Evolutionary conservation across 2,797 vertebrate genomes (phyloP).

Genomic region (Trichosurus vulpecula): DNA sequence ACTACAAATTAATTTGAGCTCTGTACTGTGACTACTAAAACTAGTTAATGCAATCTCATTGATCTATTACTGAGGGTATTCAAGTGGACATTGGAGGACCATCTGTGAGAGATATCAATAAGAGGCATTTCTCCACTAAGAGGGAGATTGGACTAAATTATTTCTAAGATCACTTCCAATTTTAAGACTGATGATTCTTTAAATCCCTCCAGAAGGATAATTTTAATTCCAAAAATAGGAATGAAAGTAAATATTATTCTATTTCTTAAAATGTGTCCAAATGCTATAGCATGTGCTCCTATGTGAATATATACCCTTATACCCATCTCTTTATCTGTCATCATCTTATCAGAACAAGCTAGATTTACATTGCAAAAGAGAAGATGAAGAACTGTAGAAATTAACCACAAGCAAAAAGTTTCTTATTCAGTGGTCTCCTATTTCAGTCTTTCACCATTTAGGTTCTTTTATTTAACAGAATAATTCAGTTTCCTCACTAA

Average conservation of each 20-base stretch:
- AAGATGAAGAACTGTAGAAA: conserved; percentile 18
- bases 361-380: background rate
- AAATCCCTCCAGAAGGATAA: background rate
- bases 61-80: background rate
- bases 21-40: background rate
- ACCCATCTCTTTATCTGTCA: background rate
- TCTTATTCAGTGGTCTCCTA: background rate
- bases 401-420: conserved; percentile 7
- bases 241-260: background rate
- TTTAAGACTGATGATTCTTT: background rate
- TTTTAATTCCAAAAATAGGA: background rate
- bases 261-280: background rate
- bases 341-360: background rate
- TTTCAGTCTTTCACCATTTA: conserved; percentile 4
- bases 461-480: conserved; percentile 65
- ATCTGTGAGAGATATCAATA: background rate
- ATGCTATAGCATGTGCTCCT: background rate
- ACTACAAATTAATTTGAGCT: background rate
- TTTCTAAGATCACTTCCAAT: background rate
- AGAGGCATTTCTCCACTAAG: background rate
- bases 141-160: background rate
- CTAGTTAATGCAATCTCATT: background rate
- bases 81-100: background rate
- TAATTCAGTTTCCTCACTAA: conserved; percentile 50
- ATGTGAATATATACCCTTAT: background rate